Evolutionary conservation across 2,797 vertebrate genomes (phyloP), one percentile per base, ranked within the genome.

Genomic region (Cyclopterus lumpus): DNA sequence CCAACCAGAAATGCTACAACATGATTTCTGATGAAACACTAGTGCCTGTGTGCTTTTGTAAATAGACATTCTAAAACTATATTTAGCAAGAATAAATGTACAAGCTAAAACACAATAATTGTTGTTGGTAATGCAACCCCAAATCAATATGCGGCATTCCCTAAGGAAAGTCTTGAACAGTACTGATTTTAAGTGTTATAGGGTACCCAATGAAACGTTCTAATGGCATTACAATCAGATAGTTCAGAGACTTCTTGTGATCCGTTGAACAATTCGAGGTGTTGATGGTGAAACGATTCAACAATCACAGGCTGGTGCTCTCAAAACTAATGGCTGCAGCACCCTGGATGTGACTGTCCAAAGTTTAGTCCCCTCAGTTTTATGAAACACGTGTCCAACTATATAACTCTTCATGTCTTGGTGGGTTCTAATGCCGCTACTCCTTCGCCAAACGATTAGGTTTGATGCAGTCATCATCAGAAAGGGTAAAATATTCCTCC

Each of bases 241-340:
- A 61, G 26, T 44, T 34, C 16, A 16, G 42, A 73, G 15, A 32
- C 38, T 14, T 53, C 15, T 69, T 15, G 32, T 22, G 38, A 59
- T 51, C 11, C 14, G 3, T 4, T 42, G 15, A 79, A 7, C 15
- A 54, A 38, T n/a, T 32, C 22, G n/a, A 67, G 67, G n/a, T 40
- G 65, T 20, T 63, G 49, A 63, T 11, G 44, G 18, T 44, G 46
- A 65, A 38, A 57, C 18, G 1, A 28, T 34, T 46, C 57, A 51
- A 60, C n/a, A 67, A 68, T 38, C 55, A n/a, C 62, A 61, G 36
- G 11, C 36, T 54, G 48, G 36, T 34, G 49, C 67, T 73, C 82
- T 81, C 79, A 81, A 46, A 82, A 68, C 63, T 75, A 74, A 72
- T 24, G 44, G 66, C 65, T 71, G 75, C 12, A 83, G 67, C 67